Evolutionary conservation across 2,113 vertebrate genomes (phyloP).

Genomic region (Corynorhinus townsendii): DNA sequence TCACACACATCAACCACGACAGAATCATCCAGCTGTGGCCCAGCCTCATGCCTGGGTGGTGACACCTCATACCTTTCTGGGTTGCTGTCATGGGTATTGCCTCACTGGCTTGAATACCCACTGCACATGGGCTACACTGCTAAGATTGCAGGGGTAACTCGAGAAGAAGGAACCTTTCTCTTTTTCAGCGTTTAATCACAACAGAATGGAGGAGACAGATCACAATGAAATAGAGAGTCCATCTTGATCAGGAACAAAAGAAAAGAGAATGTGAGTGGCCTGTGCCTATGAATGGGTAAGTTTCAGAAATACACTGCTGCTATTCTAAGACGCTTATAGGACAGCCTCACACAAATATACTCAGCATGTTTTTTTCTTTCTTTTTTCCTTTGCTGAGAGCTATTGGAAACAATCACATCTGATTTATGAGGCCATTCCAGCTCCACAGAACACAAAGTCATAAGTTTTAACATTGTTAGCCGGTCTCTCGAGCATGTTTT

Average conservation of each 20-base stretch:
- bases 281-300: not conserved
- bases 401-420: not conserved
- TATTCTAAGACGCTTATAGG: not conserved
- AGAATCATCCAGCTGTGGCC: not conserved
- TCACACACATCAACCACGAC: not conserved
- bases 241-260: not conserved
- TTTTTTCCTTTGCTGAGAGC: not conserved
- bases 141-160: not conserved
- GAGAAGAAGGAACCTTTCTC: not conserved
- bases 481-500: not conserved
- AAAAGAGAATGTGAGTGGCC: not conserved
- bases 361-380: not conserved
- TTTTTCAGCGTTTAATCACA: not conserved
- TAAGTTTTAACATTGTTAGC: not conserved
- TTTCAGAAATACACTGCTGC: not conserved
- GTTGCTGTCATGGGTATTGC: not conserved
- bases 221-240: not conserved
- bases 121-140: not conserved
- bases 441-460: not conserved
- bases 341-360: not conserved
- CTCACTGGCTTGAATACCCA: not conserved
- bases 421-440: conserved; percentile 38
- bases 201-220: not conserved
- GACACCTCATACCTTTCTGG: not conserved
- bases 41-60: not conserved